Evolutionary conservation across 2,888 invertebrate genomes (phyloP).

Genomic region (Andrena praecox): DNA sequence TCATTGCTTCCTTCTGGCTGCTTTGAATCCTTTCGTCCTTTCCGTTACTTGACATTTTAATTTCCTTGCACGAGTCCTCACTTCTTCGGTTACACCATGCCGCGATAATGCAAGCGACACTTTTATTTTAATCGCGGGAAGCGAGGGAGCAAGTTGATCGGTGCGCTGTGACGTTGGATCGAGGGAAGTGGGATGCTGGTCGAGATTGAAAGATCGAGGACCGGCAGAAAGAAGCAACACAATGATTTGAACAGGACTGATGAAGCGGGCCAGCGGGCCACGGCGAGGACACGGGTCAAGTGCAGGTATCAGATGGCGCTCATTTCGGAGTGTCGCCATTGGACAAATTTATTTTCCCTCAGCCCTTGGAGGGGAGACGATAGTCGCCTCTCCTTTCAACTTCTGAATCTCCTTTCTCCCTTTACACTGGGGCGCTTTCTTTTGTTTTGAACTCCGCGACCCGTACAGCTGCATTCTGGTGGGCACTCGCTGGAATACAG

Average conservation of each 20-base stretch:
- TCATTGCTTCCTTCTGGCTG: neutral
- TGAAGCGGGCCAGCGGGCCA: conserved; percentile 5
- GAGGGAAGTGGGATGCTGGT: neutral
- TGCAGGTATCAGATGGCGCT: conserved; percentile 62
- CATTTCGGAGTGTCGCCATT: conserved; percentile 44
- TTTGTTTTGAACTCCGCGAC: conserved; percentile 10
- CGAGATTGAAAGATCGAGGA: conserved; percentile 16
- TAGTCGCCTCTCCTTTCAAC: conserved; percentile 23
- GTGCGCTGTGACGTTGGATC: neutral
- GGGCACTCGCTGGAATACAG: neutral
- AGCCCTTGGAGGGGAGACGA: conserved; percentile 4
- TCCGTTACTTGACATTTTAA: conserved; percentile 18
- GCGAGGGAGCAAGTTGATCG: neutral
- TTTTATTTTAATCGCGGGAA: neutral
- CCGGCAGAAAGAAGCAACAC: conserved; percentile 12
- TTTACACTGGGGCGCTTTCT: neutral
- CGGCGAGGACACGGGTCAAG: conserved; percentile 2
- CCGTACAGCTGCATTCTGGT: neutral
- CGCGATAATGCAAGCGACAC: neutral
- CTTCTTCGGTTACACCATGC: neutral
- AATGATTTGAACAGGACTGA: conserved; percentile 44
- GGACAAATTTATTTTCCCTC: conserved; percentile 34
- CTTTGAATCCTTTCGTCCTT: neutral
- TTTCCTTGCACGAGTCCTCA: neutral
- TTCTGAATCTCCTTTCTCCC: neutral